Base-by-base conservation (phyloP, 2,888 invertebrate species). In the Biston stratarius region DNA sequence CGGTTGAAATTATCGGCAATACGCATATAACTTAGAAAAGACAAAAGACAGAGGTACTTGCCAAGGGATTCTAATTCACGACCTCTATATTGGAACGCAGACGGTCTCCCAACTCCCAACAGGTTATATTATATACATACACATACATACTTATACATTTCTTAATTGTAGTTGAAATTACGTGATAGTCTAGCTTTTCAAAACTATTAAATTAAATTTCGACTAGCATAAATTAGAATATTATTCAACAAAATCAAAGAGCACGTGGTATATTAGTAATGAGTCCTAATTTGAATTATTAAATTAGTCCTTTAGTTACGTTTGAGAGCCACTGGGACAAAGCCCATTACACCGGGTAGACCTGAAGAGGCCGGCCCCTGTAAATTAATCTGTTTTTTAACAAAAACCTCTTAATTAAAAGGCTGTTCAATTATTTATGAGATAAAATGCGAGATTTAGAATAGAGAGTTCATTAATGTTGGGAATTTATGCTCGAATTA, bases 371-470 rank as follows among this genome's bases (percentile, higher is more conserved):
- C 33, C 44, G 47, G 15, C 57, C 51, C 52, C 58, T 38, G 44
- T 60, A 57, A 70, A 70, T 67, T 64, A 70, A 67, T 61, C 61
- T 63, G 66, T 63, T 70, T 66, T 63, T 67, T 66, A 67, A 60
- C 61, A 38, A 57, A 63, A 64, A 53, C 66, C 45, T 57, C 48
- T 69, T 61, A 64, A 67, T 67, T 64, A 67, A 63, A 59, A 60
- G 24, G 58, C 48, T 58, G 15, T 66, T 63, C 36, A 66, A 66
- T 69, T 64, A 70, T 70, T 65, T 63, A 70, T 62, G 55, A 63
- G 44, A 49, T 59, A 58, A 62, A 67, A 59, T 53, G 48, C 44
- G 48, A 33, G 48, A 56, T 45, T 65, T 58, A 38, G 47, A 53
- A 53, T 65, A 58, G 58, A 64, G 51, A 61, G 61, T 61, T 61